phyloP scores from a whole-genome alignment of 2,797 vertebrate genomes.

The Anableps anableps region DNA sequence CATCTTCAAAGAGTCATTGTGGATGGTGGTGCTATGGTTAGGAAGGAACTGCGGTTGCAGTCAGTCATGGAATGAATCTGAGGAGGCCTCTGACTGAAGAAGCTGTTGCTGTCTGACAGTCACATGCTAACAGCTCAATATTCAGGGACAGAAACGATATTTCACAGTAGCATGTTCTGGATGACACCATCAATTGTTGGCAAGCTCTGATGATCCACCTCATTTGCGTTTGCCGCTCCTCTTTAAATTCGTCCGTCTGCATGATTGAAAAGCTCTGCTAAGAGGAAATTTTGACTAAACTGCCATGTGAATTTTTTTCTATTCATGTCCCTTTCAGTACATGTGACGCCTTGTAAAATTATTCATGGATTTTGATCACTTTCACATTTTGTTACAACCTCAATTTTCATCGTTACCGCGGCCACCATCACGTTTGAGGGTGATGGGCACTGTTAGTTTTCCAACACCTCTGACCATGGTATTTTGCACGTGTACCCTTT shows the following conservation, averaged over 20 bases:
- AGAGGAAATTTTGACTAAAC: too few relatives aligned
- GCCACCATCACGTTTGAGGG: too few relatives aligned
- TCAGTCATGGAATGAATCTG: not conserved
- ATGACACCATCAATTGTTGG: not conserved
- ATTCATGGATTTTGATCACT: too few relatives aligned
- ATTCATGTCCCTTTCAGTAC: too few relatives aligned
- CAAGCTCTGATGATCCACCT: not conserved
- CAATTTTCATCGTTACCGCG: not conserved
- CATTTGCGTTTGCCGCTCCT: not conserved
- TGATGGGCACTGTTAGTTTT: not conserved
- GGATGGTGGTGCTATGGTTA: not conserved
- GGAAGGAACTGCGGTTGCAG: too few relatives aligned
- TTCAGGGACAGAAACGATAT: not conserved
- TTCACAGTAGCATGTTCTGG: not conserved
- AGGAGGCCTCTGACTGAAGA: not conserved
- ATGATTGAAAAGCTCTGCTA: too few relatives aligned
- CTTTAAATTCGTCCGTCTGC: too few relatives aligned
- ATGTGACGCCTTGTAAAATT: too few relatives aligned
- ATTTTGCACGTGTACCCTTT: not conserved
- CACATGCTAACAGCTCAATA: not conserved
- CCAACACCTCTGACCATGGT: not conserved
- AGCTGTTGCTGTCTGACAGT: not conserved
- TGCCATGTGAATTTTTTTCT: too few relatives aligned
- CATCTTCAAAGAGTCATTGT: not conserved
- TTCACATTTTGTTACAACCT: not conserved